A percentile compares a stretch with the other conserved stretches of the same genome.
Evolutionary conservation across 1,140 invertebrate genomes (phyloP).

Genomic region (Anastatus disparis): DNA sequence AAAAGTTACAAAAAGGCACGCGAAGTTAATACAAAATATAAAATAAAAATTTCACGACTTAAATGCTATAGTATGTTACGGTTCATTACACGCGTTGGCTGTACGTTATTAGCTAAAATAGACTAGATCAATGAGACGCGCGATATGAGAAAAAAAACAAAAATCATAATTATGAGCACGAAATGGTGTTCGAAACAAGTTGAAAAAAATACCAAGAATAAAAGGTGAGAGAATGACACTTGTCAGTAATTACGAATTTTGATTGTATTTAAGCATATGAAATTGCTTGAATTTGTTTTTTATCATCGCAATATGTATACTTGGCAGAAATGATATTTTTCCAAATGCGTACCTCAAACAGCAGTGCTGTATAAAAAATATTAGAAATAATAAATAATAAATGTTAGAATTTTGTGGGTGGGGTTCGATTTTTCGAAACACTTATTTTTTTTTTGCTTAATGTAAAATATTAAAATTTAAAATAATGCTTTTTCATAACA

Average conservation of each 20-base stretch:
- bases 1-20: not conserved
- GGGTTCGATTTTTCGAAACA: too few relatives aligned
- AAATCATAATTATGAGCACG: slow-evolving; percentile 16
- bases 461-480: too few relatives aligned
- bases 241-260: not conserved
- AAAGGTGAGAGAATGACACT: slow-evolving; percentile 9
- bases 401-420: too few relatives aligned
- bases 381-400: too few relatives aligned
- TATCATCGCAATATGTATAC: too few relatives aligned
- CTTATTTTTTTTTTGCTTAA: too few relatives aligned
- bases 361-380: too few relatives aligned
- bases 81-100: not conserved
- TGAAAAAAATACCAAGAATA: not conserved
- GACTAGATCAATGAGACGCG: not conserved
- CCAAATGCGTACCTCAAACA: too few relatives aligned
- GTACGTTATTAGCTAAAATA: not conserved
- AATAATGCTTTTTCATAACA: too few relatives aligned
- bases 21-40: not conserved
- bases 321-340: too few relatives aligned
- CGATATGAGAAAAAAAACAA: not conserved
- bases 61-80: not conserved
- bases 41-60: not conserved
- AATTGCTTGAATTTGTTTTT: too few relatives aligned
- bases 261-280: too few relatives aligned
- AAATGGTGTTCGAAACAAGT: not conserved